These are phyloP conservation scores for Aphaenogaster floridana DNA, from an alignment of 1,140 invertebrate genomes.

Conservation along the genomic window DNA sequence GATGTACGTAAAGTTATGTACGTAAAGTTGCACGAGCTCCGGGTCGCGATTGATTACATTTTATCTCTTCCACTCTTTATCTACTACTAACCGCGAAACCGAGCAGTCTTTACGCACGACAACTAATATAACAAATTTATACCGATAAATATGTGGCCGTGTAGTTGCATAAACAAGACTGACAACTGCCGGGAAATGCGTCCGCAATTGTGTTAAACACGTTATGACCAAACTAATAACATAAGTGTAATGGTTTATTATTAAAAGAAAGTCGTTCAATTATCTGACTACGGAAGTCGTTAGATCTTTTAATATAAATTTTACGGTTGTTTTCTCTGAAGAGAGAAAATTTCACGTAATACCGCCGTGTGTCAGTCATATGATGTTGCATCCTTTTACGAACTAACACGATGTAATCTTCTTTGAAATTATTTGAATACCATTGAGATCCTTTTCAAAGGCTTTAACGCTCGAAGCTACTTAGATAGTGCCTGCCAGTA, in stretches of 20 bases:
- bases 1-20: background rate
- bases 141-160: background rate
- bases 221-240: background rate
- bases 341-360: background rate
- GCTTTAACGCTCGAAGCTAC: constrained; percentile 26
- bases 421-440: constrained; percentile 17
- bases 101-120: background rate
- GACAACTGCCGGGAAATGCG: background rate
- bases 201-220: background rate
- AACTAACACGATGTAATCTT: constrained; percentile 28
- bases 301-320: background rate
- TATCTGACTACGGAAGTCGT: background rate
- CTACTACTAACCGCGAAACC: too few species aligned
- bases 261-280: background rate
- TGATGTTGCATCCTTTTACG: constrained; percentile 17
- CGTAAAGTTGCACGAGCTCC: background rate
- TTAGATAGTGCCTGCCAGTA: background rate
- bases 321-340: background rate
- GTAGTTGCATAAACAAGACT: background rate
- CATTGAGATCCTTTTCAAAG: constrained; percentile 7
- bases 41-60: background rate
- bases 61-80: constrained; percentile 15
- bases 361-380: background rate
- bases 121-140: background rate
- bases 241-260: background rate